Evolutionary conservation across 2,797 vertebrate genomes (phyloP), one percentile per base, ranked within the genome.

Genomic region (Margarornis squamiger): DNA sequence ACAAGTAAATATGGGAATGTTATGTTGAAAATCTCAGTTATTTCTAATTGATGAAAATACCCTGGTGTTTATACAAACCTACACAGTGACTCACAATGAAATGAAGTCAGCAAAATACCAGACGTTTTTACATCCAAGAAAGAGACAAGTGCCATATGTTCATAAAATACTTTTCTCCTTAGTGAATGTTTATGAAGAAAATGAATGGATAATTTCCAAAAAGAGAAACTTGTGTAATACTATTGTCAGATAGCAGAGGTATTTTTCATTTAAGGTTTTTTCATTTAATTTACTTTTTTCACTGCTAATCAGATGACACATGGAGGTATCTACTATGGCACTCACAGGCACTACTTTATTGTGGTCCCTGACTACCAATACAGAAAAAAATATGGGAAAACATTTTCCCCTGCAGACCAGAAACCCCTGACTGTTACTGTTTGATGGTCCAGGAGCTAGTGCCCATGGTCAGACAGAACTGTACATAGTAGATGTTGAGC

Each of bases 41-140:
- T 98, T 98, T 97, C 96, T 98, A 97, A 97, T 97, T 97, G 97
- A 98, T 98, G 97, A 97, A 98, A 98, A 98, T 97, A 97, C 74
- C 95, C 96, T 62, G 91, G 96, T 98, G 98, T 98, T 98, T 98
- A 98, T 94, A 97, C 97, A 97, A 97, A 97, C 94, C 77, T 97
- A 95, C 96, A 97, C 91, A 93, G 92, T 98, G 98, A 98, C 97
- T 98, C 98, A 98, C 97, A 98, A 97, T 93, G 96, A 97, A 97
- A 97, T 98, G 97, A 98, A 98, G 97, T 98, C 97, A 98, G 97
- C 45, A 94, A 97, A 98, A 97, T 98, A 97, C 98, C 98, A 98
- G 97, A 97, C 97, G 96, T 97, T 98, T 98, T 98, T 97, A 97
- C 96, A 97, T 98, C 97, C 97, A 98, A 98, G 97, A 97, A 96